Conservation (phyloP, 2,113 vertebrate species). For the Scopus umbretta region DNA sequence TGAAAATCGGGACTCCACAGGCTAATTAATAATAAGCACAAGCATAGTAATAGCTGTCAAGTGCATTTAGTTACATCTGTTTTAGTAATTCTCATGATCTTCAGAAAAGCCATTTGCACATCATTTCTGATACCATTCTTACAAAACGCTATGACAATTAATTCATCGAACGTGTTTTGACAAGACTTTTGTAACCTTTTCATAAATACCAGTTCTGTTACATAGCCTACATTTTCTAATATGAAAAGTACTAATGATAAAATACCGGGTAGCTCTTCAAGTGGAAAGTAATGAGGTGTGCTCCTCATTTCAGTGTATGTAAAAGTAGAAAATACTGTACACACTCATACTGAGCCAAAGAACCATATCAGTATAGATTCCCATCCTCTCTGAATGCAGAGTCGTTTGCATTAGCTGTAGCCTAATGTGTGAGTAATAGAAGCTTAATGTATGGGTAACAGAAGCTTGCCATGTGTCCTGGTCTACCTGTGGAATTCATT, state of each 20-base stretch:
- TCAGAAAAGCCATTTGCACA: background rate
- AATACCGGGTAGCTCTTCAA: background rate
- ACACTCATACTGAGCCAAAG: background rate
- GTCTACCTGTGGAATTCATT: background rate
- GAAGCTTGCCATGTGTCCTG: background rate
- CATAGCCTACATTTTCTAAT: background rate
- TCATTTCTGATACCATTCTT: slow-evolving; percentile 7
- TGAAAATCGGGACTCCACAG: background rate
- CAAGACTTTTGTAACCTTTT: background rate
- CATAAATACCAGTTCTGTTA: background rate
- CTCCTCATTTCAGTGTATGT: background rate
- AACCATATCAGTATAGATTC: background rate
- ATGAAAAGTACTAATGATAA: background rate
- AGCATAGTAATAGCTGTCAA: background rate
- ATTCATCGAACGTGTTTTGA: background rate
- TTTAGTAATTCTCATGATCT: slow-evolving; percentile 15
- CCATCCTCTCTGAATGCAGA: background rate
- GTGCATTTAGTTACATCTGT: background rate
- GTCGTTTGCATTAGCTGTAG: background rate
- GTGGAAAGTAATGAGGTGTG: background rate
- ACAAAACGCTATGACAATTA: background rate
- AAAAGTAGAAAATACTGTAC: background rate
- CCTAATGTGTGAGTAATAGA: background rate
- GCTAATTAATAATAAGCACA: background rate
- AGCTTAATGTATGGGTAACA: background rate